Base-by-base conservation (phyloP, 2,888 invertebrate genomes). In the Apamea sordens region DNA sequence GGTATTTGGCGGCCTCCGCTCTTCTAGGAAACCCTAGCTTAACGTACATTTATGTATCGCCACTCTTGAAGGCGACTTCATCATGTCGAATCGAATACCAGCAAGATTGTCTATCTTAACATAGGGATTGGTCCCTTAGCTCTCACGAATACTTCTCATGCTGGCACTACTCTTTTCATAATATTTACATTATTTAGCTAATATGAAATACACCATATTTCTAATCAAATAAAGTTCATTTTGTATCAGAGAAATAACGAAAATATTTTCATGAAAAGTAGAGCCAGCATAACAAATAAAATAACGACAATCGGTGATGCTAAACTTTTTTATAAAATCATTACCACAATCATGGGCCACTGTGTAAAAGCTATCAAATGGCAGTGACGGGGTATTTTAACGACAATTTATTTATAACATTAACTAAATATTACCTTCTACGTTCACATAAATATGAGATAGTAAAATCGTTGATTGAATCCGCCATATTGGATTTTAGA, bases 361-460 rank as follows among this genome's bases (percentile, higher is more conserved):
- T 76, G 67, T 80, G 63, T 84, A 80, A 70, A 80, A 73, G 44
- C 76, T 21, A 47, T 78, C 76, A 83, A 87, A 84, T 90, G 90
- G 90, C 90, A 90, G 90, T 90, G 90, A 85, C 73, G 44, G 56
- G 77, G 80, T 77, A 79, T 85, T 80, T 79, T 67, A 76, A 73
- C 78, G 71, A 86, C 64, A 86, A 71, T 83, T 76, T 64, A 81
- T 64, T 75, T 13, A 86, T 77, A 77, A 79, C 36, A 59, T 50
- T 80, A 77, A 82, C 67, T 83, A 83, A 72, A 72, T 47, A 69
- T 75, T 80, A 84, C 59, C n/a, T 69, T 72, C 73, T 83, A 61
- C 21, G 21, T 61, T 63, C 82, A 59, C 36, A 50, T 84, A 70
- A 67, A 41, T 83, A 69, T 69, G 67, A 64, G 64, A 68, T 83